Evolutionary conservation across 2,113 vertebrate genomes (phyloP), one percentile per base, ranked within the genome.

Genomic region (Ginglymostoma cirratum): DNA sequence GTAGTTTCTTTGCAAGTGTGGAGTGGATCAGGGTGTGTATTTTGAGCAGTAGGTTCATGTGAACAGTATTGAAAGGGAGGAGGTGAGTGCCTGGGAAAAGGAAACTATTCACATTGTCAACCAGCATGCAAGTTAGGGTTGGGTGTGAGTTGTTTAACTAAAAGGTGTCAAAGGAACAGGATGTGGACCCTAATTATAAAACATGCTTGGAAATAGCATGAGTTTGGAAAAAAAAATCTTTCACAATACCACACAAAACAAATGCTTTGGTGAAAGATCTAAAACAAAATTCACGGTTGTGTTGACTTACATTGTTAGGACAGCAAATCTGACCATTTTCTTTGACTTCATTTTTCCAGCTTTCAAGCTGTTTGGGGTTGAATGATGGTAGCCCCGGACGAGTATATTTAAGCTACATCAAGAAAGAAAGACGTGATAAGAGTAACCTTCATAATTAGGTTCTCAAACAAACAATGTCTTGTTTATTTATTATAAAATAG

Each of bases 281-380:
- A 65, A 92, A 34, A 92, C 38, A 93, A 55, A 69, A 42, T 52
- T 66, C 87, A 78, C 89, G 2, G 24, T 19, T 24, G 48, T 21
- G n/a, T 34, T 93, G 15, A 97, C 98, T 98, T 98, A 99, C 99
- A 0, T 98, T 97, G 90, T 99, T 99, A 92, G 98, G 98, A 97
- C 99, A 99, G 97, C 98, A 99, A 97, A 99, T 98, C 95, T 99
- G 99, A 94, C 99, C 99, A 95, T 99, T 99, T 96, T 99, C 99
- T 96, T 99, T 99, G 96, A 99, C 99, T 96, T 99, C 98, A 0
- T 97, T 99, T 98, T 99, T 99, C 99, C 99, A 99, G 1, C 97
- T 97, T 96, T 99, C 99, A 96, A 99, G 96, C 65, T 99, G 98
- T 97, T 98, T 98, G 0, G 98, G 98, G 96, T 98, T 99, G 96